Base-by-base conservation (phyloP, 2,888 invertebrate species). In the Lepas anatifera region DNA sequence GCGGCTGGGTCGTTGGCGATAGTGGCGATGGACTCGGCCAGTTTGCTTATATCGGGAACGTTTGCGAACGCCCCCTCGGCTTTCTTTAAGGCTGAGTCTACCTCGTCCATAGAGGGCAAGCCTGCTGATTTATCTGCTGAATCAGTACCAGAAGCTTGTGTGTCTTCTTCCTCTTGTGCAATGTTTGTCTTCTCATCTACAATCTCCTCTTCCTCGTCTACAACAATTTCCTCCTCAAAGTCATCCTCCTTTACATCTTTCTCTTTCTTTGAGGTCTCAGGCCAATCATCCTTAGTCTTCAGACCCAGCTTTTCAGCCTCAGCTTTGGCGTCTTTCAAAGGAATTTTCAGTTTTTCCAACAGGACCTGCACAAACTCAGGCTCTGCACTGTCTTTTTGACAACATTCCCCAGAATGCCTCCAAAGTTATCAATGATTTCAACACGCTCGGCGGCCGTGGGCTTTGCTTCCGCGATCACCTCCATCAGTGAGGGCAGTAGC, bases 371-470 rank as follows among this genome's bases (percentile, higher is more conserved):
- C 39, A 27, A 66, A 25, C 39, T 66, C 66, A 1, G 66, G 66
- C 25, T 66, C 66, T 11, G 66, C 39, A 25, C 13, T 66, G 39
- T 66, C 39, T 66, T 66, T 39, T 39, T 66, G 13, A 66, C 66
- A 3, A 39, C 66, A 25, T 39, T 66, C 11, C 66, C 66, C 6
- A 66, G 39, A 11, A 66, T 18, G 0, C 66, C 66, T 25, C 66
- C 66, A 8, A 66, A 66, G 39, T 66, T 39, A 25, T n/a, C 18
- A 27, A 66, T 25, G 18, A 66, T 66, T 27, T 66, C 66, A 25
- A 4, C 13, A 3, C 39, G 39, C n/a, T 66, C 39, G 25, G 10
- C 27, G 3, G 11, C 16, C 13, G 66, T 11, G 37, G 66, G 66
- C 27, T 66, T 37, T 16, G 35, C 66, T n/a, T 66, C 66, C 3